phyloP scores from a whole-genome alignment of 2,113 vertebrate species.

The Brachyhypopomus gauderio region DNA sequence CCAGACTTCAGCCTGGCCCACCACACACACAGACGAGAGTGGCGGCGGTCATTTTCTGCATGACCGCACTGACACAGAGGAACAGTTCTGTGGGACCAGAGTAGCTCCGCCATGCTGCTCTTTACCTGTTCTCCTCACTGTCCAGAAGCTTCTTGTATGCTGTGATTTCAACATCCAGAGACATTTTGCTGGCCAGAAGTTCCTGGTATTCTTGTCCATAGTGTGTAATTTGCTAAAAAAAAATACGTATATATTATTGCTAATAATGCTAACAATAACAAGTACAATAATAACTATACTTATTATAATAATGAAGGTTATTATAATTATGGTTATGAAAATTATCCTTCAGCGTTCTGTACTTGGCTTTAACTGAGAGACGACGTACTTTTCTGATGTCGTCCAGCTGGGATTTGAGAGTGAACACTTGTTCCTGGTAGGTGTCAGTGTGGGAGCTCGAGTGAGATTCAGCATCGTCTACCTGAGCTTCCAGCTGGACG shows the following conservation, averaged over 20 bases:
- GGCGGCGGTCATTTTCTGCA: background rate
- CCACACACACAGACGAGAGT: background rate
- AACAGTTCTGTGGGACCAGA: no score
- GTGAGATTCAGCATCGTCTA: slow-evolving; percentile 60
- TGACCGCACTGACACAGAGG: background rate
- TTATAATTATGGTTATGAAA: no score
- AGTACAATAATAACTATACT: no score
- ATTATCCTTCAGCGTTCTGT: no score
- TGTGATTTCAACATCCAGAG: slow-evolving; percentile 64
- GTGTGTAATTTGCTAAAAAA: slow-evolving; percentile 72
- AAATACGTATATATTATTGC: slow-evolving; percentile 17
- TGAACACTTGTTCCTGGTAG: slow-evolving; percentile 61
- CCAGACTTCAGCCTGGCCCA: slow-evolving; percentile 63
- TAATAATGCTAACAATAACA: no score
- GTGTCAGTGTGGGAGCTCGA: slow-evolving; percentile 62
- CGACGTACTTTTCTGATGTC: slow-evolving; percentile 65
- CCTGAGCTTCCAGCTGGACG: slow-evolving; percentile 58
- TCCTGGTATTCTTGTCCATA: slow-evolving; percentile 70
- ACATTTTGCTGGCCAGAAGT: slow-evolving; percentile 68
- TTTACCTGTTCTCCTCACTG: slow-evolving; percentile 59
- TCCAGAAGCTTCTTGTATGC: slow-evolving; percentile 62
- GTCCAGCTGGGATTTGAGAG: slow-evolving; percentile 67
- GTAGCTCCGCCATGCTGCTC: background rate
- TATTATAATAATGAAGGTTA: no score
- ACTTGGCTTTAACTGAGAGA: background rate